Evolutionary conservation across 2,888 invertebrate genomes (phyloP), one percentile per base, ranked within the genome.

Genomic region (Geotrupes spiniger): DNA sequence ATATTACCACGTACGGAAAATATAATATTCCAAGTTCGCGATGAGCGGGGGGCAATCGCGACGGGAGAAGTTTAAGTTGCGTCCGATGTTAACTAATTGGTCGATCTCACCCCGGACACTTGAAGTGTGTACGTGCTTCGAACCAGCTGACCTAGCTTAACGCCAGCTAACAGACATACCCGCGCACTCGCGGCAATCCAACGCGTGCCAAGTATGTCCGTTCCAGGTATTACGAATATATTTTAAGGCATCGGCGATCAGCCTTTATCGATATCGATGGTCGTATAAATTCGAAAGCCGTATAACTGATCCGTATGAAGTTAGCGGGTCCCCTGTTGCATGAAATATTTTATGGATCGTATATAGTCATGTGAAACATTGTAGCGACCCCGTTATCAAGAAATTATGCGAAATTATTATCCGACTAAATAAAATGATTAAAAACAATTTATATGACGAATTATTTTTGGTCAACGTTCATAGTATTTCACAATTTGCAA

Each of bases 161-260:
- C 49, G 49, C 49, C 52, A 45, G 51, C 54, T 46, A 50, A 46
- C 41, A 36, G 40, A 26, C 40, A 26, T 10, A 31, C 39, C 17
- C 4, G 21, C 12, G 17, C 43, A 36, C 31, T 45, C 45, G 21
- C 40, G 29, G 45, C 49, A 42, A 49, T 40, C 36, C 43, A 33
- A 40, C 45, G 50, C 57, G 57, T 58, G 57, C 57, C 54, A 56
- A 58, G 54, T 56, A 54, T 51, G 49, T 51, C 51, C 51, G 44
- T 44, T 50, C 33, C 49, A 52, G 54, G 57, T 56, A 58, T 58
- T 58, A 58, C 43, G 52, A 46, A 45, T 45, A n/a, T 14, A 33
- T 14, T 14, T 33, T 33, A 10, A 15, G 14, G 33, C 33, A 33
- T 33, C 12, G 10, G 33, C 15, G 33, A 33, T n/a, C 11, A 10